Evolutionary conservation across 2,888 invertebrate species (phyloP).

Genomic region (Brachyptera risi): DNA sequence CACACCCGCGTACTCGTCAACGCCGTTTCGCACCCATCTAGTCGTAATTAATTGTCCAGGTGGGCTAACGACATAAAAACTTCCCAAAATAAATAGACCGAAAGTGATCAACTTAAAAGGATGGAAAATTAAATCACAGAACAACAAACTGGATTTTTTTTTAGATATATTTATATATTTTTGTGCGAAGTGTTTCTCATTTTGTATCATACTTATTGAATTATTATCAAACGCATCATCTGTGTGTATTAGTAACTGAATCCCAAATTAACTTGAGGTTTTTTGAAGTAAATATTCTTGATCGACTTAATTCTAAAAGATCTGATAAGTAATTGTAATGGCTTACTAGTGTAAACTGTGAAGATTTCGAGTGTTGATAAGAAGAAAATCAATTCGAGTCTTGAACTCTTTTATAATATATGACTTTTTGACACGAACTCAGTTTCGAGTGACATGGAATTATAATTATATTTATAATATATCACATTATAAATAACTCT

Average conservation of each 20-base stretch:
- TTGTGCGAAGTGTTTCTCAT: not conserved
- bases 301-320: slow-evolving; percentile 11
- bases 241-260: too few species aligned
- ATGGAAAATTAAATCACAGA: not conserved
- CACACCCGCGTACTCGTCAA: not conserved
- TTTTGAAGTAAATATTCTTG: not conserved
- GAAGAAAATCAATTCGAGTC: slow-evolving; percentile 15
- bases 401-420: not conserved
- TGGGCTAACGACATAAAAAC: too few species aligned
- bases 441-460: not conserved
- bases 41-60: slow-evolving; percentile 10
- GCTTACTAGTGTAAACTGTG: slow-evolving; percentile 16
- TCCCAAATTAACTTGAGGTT: not conserved
- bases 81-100: not conserved
- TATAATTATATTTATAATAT: not conserved
- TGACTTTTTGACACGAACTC: slow-evolving; percentile 6
- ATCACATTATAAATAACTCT: too few species aligned
- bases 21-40: not conserved
- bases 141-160: not conserved
- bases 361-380: slow-evolving; percentile 6
- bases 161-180: too few species aligned
- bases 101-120: not conserved
- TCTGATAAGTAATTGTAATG: slow-evolving; percentile 18
- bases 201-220: not conserved
- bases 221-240: too few species aligned